Conservation (phyloP, 2,113 vertebrate genomes). For the Channa argus region DNA sequence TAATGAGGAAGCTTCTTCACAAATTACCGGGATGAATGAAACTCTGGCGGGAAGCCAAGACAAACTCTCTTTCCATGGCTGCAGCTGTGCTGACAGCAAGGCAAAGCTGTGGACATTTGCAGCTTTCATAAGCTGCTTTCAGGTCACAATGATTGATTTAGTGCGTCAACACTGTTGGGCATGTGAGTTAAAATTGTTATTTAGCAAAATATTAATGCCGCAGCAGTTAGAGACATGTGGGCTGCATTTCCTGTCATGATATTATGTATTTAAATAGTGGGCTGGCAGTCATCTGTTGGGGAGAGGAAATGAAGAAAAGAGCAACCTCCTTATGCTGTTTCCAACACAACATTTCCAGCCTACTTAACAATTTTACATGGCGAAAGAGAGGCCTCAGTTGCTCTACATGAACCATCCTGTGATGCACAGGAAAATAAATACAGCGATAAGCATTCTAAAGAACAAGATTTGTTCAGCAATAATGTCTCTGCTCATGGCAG, state of each 20-base stretch:
- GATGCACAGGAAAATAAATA: slow-evolving; percentile 35
- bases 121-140: slow-evolving; percentile 57
- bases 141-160: slow-evolving; percentile 58
- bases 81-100: slow-evolving; percentile 68
- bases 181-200: slow-evolving; percentile 9
- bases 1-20: slow-evolving; percentile 57
- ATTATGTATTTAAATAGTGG: slow-evolving; percentile 42
- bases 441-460: not conserved
- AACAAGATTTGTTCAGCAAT: too few relatives aligned
- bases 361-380: slow-evolving; percentile 5
- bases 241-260: slow-evolving; percentile 57
- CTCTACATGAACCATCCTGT: slow-evolving; percentile 6
- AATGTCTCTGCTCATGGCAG: not conserved
- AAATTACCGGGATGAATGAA: slow-evolving; percentile 65
- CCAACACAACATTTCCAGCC: slow-evolving; percentile 4
- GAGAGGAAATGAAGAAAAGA: slow-evolving; percentile 13
- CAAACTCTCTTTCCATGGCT: slow-evolving; percentile 56
- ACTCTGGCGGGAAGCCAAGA: slow-evolving; percentile 51
- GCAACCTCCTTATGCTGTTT: not conserved
- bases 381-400: not conserved
- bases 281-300: slow-evolving; percentile 44
- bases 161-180: slow-evolving; percentile 46
- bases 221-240: slow-evolving; percentile 23
- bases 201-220: slow-evolving; percentile 69
- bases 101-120: slow-evolving; percentile 61